Conservation (phyloP, 2,888 invertebrate species). For the Nymphalis urticae region DNA sequence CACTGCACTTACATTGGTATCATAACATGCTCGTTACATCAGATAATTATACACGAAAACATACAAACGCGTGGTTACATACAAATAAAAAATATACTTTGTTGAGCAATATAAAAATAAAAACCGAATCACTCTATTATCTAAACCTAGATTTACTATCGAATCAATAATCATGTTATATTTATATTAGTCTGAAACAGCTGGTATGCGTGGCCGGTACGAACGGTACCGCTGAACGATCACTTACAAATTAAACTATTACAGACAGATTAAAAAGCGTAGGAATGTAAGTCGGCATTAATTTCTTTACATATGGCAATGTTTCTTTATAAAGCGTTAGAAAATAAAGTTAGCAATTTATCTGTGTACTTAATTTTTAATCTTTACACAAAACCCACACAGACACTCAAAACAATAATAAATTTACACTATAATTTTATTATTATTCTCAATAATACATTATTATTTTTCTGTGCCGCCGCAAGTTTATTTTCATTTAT, state of each 20-base stretch:
- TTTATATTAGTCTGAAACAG: neutral
- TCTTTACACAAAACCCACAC: conserved; percentile 32
- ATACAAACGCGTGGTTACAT: conserved; percentile 71
- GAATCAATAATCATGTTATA: conserved; percentile 41
- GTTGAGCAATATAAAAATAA: conserved; percentile 80
- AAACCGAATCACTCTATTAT: conserved; percentile 72
- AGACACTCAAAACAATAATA: conserved; percentile 42
- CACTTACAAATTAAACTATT: conserved; percentile 7
- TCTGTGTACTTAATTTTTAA: conserved; percentile 22
- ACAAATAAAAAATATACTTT: conserved; percentile 61
- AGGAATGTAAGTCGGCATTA: conserved; percentile 69
- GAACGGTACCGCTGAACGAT: neutral
- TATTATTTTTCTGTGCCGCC: neutral
- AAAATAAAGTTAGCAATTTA: conserved; percentile 25
- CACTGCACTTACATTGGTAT: conserved; percentile 77
- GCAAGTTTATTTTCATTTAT: conserved; percentile 19
- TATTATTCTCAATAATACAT: conserved; percentile 28
- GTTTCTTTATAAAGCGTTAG: conserved; percentile 48
- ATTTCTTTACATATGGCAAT: conserved; percentile 59
- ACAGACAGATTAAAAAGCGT: conserved; percentile 40
- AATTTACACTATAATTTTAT: conserved; percentile 40
- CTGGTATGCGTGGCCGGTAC: neutral
- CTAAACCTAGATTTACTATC: conserved; percentile 57
- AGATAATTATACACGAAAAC: conserved; percentile 71
- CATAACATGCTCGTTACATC: conserved; percentile 72